phyloP scores from a whole-genome alignment of 2,797 vertebrate species.

The Urocyon cinereoargenteus region DNA sequence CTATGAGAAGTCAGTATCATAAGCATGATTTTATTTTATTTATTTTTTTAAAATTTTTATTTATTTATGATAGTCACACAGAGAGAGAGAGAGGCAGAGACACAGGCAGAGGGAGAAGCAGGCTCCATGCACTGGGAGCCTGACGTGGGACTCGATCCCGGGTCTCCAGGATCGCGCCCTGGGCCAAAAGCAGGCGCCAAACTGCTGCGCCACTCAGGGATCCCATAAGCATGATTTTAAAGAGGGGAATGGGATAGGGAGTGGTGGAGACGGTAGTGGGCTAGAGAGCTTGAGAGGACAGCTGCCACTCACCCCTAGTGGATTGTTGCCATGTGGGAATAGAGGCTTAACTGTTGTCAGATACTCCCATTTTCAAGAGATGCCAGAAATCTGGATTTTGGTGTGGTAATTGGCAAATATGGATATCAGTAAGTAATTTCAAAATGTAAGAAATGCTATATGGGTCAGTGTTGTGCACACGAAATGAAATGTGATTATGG shows the following conservation, averaged over 20 bases:
- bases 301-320: background rate
- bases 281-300: background rate
- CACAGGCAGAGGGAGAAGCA: too few relatives aligned
- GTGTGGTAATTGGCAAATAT: background rate
- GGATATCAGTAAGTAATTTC: background rate
- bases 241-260: background rate
- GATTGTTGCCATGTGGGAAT: background rate
- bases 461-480: background rate
- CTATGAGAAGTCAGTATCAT: background rate
- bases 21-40: too few relatives aligned
- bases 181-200: too few relatives aligned
- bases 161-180: too few relatives aligned
- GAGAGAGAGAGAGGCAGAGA: too few relatives aligned
- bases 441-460: background rate
- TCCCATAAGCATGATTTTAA: background rate
- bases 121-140: too few relatives aligned
- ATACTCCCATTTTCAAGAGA: background rate
- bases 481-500: background rate
- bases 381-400: conserved; percentile 33
- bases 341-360: background rate
- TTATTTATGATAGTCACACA: too few relatives aligned
- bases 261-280: background rate
- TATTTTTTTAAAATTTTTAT: too few relatives aligned
- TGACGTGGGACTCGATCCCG: too few relatives aligned
- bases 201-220: too few relatives aligned